These are phyloP conservation scores for Bombus soroeensis DNA, from an alignment of 1,140 invertebrate species.

Conservation along the genomic window DNA sequence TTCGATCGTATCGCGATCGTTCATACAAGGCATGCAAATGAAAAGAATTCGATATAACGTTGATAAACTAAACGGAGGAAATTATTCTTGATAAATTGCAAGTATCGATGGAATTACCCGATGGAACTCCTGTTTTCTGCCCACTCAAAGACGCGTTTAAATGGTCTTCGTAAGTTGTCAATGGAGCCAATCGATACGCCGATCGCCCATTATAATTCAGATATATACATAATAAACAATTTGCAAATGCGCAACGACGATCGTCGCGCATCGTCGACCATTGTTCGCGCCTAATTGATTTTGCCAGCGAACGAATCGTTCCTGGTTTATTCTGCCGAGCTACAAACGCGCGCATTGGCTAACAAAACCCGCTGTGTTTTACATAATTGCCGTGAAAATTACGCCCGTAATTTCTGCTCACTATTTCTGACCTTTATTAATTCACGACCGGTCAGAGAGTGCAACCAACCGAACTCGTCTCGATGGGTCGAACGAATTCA, in stretches of 20 bases:
- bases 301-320: conserved; percentile 24
- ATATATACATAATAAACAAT: conserved; percentile 53
- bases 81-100: conserved; percentile 22
- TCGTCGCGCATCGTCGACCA: conserved; percentile 23
- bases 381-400: conserved; percentile 51
- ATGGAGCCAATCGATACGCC: neutral
- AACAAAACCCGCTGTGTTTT: conserved; percentile 38
- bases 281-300: conserved; percentile 45
- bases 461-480: neutral
- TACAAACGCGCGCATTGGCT: neutral
- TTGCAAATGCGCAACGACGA: conserved; percentile 24
- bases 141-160: conserved; percentile 12
- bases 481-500: neutral
- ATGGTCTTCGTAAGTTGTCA: neutral
- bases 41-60: neutral
- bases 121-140: neutral
- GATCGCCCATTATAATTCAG: conserved; percentile 21
- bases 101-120: neutral
- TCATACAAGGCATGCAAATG: neutral
- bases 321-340: conserved; percentile 19
- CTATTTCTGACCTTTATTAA: conserved; percentile 47
- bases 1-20: neutral
- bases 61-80: conserved; percentile 5
- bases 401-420: conserved; percentile 25
- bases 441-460: neutral